Evolutionary conservation across 2,888 invertebrate genomes (phyloP).

Genomic region (Macaria notata): DNA sequence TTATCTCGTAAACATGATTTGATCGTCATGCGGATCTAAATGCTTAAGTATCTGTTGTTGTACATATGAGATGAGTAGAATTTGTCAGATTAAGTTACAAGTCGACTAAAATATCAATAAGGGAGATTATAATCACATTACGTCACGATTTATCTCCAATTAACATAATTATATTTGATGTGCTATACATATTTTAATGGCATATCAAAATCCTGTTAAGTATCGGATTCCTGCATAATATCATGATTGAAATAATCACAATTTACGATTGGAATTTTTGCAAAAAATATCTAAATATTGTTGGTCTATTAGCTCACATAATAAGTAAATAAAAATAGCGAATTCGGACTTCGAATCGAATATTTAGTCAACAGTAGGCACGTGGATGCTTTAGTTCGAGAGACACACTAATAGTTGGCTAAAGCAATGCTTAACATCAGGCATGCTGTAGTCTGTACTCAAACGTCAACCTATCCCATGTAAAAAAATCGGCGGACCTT

Average conservation of each 20-base stretch:
- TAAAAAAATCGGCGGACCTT: no score
- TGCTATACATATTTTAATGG: constrained; percentile 17
- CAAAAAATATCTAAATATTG: background rate
- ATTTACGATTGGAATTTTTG: constrained; percentile 1
- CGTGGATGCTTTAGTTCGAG: no score
- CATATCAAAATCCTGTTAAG: constrained; percentile 11
- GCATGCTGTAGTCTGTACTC: no score
- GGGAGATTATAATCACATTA: background rate
- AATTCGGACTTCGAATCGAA: no score
- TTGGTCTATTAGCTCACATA: no score
- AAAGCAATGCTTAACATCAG: no score
- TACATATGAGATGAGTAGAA: no score
- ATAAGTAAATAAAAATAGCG: no score
- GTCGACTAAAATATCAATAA: background rate
- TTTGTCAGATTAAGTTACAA: constrained; percentile 9
- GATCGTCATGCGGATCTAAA: no score
- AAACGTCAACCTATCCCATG: no score
- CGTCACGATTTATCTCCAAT: constrained; percentile 3
- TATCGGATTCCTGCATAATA: constrained; percentile 12
- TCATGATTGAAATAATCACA: constrained; percentile 3
- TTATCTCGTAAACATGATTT: background rate
- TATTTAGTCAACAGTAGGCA: no score
- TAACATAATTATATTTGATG: constrained; percentile 8
- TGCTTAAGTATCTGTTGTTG: background rate
- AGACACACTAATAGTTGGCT: no score